Conservation (phyloP, 2,888 invertebrate genomes). For the Omphaloscelis lunosa region DNA sequence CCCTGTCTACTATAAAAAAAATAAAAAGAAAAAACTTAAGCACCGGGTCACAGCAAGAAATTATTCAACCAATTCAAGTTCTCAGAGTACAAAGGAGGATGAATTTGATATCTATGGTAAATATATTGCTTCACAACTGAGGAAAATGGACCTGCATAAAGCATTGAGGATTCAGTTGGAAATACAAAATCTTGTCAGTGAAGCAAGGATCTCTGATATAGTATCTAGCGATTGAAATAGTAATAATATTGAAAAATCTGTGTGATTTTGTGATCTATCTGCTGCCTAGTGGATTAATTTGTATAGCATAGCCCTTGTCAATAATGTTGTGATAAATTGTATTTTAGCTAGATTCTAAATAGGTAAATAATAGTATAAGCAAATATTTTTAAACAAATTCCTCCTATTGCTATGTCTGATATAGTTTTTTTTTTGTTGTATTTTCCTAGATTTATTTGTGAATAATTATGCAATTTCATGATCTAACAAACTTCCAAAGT, state of each 20-base stretch:
- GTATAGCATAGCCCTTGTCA: constrained; percentile 17
- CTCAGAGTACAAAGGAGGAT: constrained; percentile 74
- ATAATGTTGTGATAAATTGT: constrained; percentile 35
- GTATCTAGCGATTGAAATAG: constrained; percentile 56
- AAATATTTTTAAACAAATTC: constrained; percentile 16
- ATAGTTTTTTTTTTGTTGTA: constrained; percentile 1
- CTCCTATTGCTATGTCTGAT: neutral
- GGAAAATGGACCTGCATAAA: constrained; percentile 78
- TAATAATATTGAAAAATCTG: neutral
- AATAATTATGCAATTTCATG: constrained; percentile 40
- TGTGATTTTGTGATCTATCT: neutral
- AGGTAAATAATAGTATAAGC: neutral
- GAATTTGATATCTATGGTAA: constrained; percentile 85
- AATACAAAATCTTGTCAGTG: constrained; percentile 80
- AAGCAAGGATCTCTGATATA: constrained; percentile 78
- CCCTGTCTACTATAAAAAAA: constrained; percentile 70
- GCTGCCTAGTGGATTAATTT: neutral
- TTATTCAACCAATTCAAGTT: constrained; percentile 65
- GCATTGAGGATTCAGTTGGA: constrained; percentile 79
- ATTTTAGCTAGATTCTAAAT: constrained; percentile 21
- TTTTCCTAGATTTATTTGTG: constrained; percentile 11
- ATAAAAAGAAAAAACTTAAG: constrained; percentile 79
- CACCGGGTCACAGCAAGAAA: constrained; percentile 67
- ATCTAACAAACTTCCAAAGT: constrained; percentile 44
- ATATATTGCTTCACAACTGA: constrained; percentile 81